Evolutionary conservation across 2,113 vertebrate species (phyloP).

Genomic region (Notothenia coriiceps): DNA sequence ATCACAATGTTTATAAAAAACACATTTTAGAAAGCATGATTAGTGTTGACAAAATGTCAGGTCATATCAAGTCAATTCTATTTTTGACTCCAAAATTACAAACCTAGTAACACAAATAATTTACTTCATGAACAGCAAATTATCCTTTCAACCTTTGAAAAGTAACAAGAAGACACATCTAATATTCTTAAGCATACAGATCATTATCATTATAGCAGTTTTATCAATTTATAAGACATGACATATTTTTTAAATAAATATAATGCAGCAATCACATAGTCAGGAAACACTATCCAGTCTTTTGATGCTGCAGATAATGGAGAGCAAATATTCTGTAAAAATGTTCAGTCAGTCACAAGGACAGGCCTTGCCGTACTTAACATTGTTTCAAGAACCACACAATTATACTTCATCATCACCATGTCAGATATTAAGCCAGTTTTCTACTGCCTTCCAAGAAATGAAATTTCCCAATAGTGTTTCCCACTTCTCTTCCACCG

Average conservation of each 20-base stretch:
- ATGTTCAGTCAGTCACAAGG: not conserved
- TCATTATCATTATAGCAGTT: not conserved
- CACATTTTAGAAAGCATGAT: not conserved
- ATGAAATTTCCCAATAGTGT: too few relatives aligned
- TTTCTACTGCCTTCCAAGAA: too few relatives aligned
- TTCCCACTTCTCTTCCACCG: too few relatives aligned
- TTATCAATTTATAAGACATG: not conserved
- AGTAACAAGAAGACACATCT: not conserved
- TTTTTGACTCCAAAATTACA: not conserved
- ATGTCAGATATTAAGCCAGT: too few relatives aligned
- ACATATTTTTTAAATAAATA: slow-evolving; percentile 9
- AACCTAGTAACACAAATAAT: not conserved
- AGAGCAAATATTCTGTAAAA: not conserved
- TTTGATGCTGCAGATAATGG: not conserved
- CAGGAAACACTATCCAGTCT: not conserved
- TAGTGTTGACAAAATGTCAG: not conserved
- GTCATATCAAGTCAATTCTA: not conserved
- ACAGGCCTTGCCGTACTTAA: not conserved
- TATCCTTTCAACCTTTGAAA: not conserved
- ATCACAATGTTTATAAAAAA: not conserved
- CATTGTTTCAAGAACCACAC: slow-evolving; percentile 3
- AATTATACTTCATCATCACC: slow-evolving; percentile 35
- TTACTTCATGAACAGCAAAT: not conserved
- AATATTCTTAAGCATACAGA: not conserved
- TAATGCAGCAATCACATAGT: not conserved